Percentiles rank a stretch among this genome's conserved stretches.
Evolutionary conservation across 2,113 vertebrate species (phyloP).

Genomic region (Paradoxurus hermaphroditus): DNA sequence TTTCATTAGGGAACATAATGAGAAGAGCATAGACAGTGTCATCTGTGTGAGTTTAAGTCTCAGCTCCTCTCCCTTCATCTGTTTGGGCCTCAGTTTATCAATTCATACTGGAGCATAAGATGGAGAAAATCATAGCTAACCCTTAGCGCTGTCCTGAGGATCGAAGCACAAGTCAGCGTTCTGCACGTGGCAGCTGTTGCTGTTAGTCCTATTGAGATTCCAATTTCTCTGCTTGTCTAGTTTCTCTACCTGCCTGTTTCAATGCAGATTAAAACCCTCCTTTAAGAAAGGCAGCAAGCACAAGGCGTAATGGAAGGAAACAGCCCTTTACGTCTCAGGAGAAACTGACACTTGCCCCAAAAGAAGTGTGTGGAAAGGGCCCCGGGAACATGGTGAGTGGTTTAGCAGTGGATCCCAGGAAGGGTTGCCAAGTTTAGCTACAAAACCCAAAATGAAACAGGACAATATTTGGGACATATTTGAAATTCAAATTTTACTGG

Average conservation of each 20-base stretch:
- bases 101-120: not conserved
- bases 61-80: not conserved
- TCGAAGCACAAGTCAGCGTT: not conserved
- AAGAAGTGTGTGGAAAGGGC: not conserved
- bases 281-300: not conserved
- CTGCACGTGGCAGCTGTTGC: accelerated
- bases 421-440: not conserved
- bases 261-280: not conserved
- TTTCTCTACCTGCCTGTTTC: not conserved
- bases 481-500: not conserved
- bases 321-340: not conserved
- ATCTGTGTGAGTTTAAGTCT: not conserved
- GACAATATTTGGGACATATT: not conserved
- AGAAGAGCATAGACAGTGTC: not conserved
- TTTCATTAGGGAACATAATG: not conserved
- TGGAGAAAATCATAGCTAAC: not conserved
- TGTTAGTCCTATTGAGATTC: not conserved
- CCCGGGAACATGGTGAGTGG: not conserved
- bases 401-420: not conserved
- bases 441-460: not conserved
- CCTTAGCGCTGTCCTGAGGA: not conserved
- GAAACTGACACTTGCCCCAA: not conserved
- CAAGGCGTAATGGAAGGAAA: not conserved
- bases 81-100: not conserved
- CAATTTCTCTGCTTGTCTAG: not conserved